Evolutionary conservation across 1,140 invertebrate species (phyloP).

Genomic region (Eriocheir sinensis): DNA sequence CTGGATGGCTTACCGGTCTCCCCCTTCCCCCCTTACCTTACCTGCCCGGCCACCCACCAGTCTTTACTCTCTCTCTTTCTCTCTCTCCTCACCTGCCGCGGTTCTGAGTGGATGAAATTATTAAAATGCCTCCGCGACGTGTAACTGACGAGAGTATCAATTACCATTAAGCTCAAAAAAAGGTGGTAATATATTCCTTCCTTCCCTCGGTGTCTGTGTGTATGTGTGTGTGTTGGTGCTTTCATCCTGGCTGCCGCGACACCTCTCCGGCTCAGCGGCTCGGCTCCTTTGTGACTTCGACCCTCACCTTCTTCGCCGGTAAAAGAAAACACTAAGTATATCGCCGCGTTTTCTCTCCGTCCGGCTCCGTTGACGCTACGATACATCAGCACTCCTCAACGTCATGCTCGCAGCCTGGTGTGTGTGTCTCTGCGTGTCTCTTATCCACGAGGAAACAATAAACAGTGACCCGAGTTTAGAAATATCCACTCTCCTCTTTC

Average conservation of each 20-base stretch:
- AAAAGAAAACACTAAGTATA: conserved; percentile 27
- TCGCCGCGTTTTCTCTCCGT: neutral
- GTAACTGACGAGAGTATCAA: conserved; percentile 3
- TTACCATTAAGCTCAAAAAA: neutral
- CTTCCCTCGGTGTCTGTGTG: no score
- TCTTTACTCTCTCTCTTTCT: no score
- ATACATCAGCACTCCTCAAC: neutral
- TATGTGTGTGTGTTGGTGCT: no score
- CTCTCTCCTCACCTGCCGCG: neutral
- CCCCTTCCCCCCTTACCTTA: no score
- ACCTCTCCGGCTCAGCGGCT: neutral
- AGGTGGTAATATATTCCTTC: neutral
- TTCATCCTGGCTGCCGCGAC: no score
- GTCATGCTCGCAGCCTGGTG: neutral
- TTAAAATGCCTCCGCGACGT: neutral
- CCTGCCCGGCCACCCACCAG: neutral
- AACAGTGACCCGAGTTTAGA: no score
- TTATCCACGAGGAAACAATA: no score
- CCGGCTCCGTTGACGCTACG: neutral
- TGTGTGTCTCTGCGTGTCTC: no score
- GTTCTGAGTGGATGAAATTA: neutral
- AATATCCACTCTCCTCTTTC: no score
- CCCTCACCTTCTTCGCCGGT: neutral
- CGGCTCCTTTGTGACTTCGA: neutral
- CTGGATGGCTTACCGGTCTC: no score